A percentile compares a stretch with the other conserved stretches of the same genome.
phyloP scores from a whole-genome alignment of 2,888 invertebrate genomes.

The Cloeon dipterum region DNA sequence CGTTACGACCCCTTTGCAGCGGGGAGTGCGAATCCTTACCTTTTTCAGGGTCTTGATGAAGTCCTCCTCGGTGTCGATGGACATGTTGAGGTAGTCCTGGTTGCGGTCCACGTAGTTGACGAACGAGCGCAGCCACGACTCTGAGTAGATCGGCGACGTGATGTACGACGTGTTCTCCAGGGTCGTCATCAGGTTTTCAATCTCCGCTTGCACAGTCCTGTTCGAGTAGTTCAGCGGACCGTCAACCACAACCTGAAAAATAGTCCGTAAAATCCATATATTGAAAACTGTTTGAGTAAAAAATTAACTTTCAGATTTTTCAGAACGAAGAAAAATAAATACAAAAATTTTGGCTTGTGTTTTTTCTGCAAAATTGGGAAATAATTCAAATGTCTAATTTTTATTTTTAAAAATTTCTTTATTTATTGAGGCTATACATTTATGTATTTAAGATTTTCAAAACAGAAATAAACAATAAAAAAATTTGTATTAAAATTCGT shows the following conservation, averaged over 20 bases:
- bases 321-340: too few relatives aligned
- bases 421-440: too few relatives aligned
- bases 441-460: too few relatives aligned
- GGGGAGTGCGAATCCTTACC: constrained; percentile 20
- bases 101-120: constrained; percentile 51
- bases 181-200: constrained; percentile 50
- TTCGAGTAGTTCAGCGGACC: constrained; percentile 68
- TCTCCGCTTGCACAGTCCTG: constrained; percentile 44
- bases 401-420: too few relatives aligned
- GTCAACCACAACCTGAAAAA: constrained; percentile 55
- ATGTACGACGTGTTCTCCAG: constrained; percentile 63
- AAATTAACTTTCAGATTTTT: too few relatives aligned
- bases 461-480: too few relatives aligned
- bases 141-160: constrained; percentile 55
- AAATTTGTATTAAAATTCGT: not conserved
- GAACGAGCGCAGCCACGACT: constrained; percentile 73
- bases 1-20: not conserved
- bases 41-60: constrained; percentile 57
- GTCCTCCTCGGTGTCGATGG: constrained; percentile 43
- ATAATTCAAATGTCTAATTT: too few relatives aligned
- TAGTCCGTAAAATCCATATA: too few relatives aligned
- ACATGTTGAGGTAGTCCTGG: constrained; percentile 50
- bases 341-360: too few relatives aligned
- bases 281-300: too few relatives aligned
- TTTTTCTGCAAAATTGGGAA: too few relatives aligned